A percentile compares a stretch with the other conserved stretches of the same genome.
Evolutionary conservation across 2,113 vertebrate genomes (phyloP).

Genomic region (Takifugu flavidus): DNA sequence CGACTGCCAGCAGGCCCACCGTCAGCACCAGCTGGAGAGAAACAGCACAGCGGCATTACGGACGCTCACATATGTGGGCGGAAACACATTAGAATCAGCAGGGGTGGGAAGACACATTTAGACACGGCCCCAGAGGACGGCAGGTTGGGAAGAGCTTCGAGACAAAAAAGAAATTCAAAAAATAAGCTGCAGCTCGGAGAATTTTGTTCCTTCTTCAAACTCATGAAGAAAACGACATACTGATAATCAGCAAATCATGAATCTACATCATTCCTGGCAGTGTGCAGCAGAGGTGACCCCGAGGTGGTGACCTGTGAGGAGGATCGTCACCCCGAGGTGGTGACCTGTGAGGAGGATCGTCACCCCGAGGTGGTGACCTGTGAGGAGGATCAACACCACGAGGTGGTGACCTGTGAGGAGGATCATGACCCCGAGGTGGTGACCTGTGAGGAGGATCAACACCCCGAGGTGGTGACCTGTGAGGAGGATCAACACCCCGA

Average conservation of each 20-base stretch:
- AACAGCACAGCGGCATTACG: background rate
- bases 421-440: too few species aligned
- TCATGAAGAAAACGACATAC: background rate
- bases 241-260: background rate
- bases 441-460: too few species aligned
- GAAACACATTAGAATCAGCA: constrained; percentile 2
- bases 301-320: background rate
- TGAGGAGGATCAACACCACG: too few species aligned
- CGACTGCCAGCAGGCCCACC: constrained; percentile 92
- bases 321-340: background rate
- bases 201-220: background rate
- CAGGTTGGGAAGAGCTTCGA: too few species aligned
- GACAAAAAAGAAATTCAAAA: background rate
- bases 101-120: too few species aligned
- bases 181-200: background rate
- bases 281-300: background rate
- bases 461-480: too few species aligned
- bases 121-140: too few species aligned
- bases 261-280: background rate
- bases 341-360: too few species aligned
- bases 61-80: background rate
- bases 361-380: too few species aligned
- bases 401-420: too few species aligned
- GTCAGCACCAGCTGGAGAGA: constrained; percentile 87
- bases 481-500: background rate